A percentile compares a stretch with the other conserved stretches of the same genome.
Conservation (phyloP, 2,113 vertebrate species). For the Panthera uncia region DNA sequence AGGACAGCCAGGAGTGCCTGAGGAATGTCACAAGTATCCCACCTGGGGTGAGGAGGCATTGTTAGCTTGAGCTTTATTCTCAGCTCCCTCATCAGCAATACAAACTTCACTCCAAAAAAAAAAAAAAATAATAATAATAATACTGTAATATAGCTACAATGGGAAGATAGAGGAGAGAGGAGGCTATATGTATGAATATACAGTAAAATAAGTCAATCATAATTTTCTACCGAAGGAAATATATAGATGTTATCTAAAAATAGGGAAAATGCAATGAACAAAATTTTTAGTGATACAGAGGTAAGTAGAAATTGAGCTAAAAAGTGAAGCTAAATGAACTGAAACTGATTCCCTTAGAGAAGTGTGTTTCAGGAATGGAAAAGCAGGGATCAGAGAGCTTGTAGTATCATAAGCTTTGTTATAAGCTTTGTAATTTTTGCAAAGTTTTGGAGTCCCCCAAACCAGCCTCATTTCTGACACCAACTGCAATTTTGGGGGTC, state of each 20-base stretch:
- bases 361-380: not conserved
- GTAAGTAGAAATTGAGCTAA: conserved; percentile 20
- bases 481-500: not conserved
- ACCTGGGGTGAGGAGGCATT: too few relatives aligned
- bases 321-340: not conserved
- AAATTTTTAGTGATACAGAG: not conserved
- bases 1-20: too few relatives aligned
- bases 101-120: not conserved
- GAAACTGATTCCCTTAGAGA: not conserved
- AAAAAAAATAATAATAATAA: too few relatives aligned
- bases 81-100: not conserved
- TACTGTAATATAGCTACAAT: not conserved
- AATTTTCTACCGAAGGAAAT: not conserved
- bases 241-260: not conserved
- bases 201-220: not conserved
- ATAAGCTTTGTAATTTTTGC: not conserved
- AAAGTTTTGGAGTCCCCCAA: not conserved
- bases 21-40: too few relatives aligned
- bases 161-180: not conserved
- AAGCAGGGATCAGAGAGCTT: not conserved
- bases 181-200: not conserved
- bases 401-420: not conserved
- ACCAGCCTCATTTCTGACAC: not conserved
- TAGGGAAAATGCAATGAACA: not conserved
- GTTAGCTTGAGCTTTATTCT: too few relatives aligned